These are phyloP conservation scores for Meleagris gallopavo DNA, from an alignment of 2,113 vertebrate species.

Conservation along the genomic window DNA sequence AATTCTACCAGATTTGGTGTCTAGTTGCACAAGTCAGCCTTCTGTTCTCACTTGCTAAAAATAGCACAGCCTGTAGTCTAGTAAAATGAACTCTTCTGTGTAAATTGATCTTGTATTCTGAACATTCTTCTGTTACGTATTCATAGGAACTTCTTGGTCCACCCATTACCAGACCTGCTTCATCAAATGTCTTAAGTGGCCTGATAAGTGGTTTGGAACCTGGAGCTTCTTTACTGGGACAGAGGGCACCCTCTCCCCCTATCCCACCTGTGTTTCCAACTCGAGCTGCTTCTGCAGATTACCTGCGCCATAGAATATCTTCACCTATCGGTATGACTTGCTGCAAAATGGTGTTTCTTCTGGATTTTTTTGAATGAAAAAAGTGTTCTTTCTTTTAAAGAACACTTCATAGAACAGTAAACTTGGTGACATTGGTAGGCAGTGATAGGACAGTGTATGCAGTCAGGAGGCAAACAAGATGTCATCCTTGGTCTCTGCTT, in stretches of 20 bases:
- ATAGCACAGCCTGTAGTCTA: not conserved
- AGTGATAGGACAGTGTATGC: accelerated
- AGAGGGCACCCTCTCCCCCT: slow-evolving; percentile 89
- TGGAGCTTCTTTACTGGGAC: slow-evolving; percentile 79
- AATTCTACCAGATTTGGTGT: not conserved
- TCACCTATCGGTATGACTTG: slow-evolving; percentile 78
- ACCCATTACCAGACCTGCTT: slow-evolving; percentile 80
- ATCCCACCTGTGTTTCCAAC: slow-evolving; percentile 83
- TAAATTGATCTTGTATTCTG: not conserved
- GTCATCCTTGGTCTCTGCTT: not conserved
- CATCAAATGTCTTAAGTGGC: slow-evolving; percentile 85
- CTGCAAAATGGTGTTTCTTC: not conserved
- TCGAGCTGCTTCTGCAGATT: slow-evolving; percentile 90
- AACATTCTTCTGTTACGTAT: not conserved
- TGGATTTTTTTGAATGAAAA: not conserved
- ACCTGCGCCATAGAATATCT: slow-evolving; percentile 85
- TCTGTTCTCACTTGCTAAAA: not conserved
- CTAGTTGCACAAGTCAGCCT: not conserved
- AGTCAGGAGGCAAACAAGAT: too few relatives aligned
- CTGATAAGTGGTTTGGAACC: slow-evolving; percentile 87
- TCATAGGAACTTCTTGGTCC: slow-evolving; percentile 90
- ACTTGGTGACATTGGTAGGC: not conserved
- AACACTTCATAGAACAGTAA: not conserved
- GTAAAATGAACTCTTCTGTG: not conserved
- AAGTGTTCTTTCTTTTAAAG: not conserved